Conservation (phyloP, 2,797 vertebrate genomes). For the Alcedo atthis region DNA sequence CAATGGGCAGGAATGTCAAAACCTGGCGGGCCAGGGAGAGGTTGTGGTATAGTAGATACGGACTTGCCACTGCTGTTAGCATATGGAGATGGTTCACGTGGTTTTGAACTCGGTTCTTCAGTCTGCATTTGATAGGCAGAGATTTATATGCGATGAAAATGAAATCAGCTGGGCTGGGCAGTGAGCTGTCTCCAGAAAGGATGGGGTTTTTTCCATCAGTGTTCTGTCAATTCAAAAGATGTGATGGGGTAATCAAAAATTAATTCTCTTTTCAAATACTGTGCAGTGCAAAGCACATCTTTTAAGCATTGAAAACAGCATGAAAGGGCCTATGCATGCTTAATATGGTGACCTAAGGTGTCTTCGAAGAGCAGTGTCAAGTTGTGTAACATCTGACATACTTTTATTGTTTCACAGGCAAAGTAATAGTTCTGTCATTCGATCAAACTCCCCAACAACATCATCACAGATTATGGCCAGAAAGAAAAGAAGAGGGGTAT, state of each 20-base stretch:
- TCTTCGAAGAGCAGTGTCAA: neutral
- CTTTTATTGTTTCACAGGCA: constrained; percentile 79
- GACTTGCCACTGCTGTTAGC: neutral
- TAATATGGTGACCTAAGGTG: neutral
- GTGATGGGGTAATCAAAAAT: neutral
- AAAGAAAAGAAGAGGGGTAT: constrained; percentile 95
- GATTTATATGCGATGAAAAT: neutral
- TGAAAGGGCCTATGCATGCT: neutral
- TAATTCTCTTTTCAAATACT: neutral
- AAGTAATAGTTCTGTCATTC: constrained; percentile 81
- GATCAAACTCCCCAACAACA: constrained; percentile 88
- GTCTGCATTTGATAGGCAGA: neutral
- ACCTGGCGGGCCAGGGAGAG: neutral
- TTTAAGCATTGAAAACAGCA: neutral
- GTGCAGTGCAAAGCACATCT: neutral
- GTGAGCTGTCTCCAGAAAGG: neutral
- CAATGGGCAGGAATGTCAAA: neutral
- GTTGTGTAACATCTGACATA: constrained; percentile 60
- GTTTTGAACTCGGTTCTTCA: neutral
- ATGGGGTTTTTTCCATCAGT: neutral
- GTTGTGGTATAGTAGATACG: neutral
- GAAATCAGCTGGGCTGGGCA: neutral
- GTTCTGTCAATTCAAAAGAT: neutral
- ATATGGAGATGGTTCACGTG: neutral
- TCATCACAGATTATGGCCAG: constrained; percentile 92